Conservation (phyloP, 2,888 invertebrate species). For the Azorinus chamasolen region DNA sequence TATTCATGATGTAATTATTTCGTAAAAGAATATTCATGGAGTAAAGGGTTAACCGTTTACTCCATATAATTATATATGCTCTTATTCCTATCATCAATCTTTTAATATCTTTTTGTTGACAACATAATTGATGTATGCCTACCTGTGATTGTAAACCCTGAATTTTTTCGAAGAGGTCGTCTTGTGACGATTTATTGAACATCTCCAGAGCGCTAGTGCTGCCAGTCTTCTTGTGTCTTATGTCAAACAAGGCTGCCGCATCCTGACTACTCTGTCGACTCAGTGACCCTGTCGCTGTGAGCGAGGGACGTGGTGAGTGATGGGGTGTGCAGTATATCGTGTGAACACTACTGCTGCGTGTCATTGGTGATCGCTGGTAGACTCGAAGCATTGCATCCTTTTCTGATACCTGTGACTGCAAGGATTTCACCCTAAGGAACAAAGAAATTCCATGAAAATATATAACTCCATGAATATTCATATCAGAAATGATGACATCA, state of each 20-base stretch:
- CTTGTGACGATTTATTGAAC: slow-evolving; percentile 65
- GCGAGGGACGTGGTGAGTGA: slow-evolving; percentile 84
- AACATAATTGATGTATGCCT: slow-evolving; percentile 9
- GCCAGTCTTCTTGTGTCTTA: slow-evolving; percentile 79
- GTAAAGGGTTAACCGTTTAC: too few relatives aligned
- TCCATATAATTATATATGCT: too few relatives aligned
- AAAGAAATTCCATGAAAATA: too few relatives aligned
- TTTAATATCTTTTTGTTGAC: too few relatives aligned
- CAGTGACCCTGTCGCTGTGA: slow-evolving; percentile 74
- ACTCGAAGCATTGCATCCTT: slow-evolving; percentile 96
- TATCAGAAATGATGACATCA: slow-evolving; percentile 18
- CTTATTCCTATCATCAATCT: too few relatives aligned
- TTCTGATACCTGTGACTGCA: slow-evolving; percentile 95
- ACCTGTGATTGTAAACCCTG: slow-evolving; percentile 65
- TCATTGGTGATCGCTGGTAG: slow-evolving; percentile 89
- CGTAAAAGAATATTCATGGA: too few relatives aligned
- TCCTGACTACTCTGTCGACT: slow-evolving; percentile 70
- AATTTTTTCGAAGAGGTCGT: slow-evolving; percentile 68
- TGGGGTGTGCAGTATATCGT: slow-evolving; percentile 82
- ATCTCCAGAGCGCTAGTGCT: slow-evolving; percentile 74
- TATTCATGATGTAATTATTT: too few relatives aligned
- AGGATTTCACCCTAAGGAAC: slow-evolving; percentile 90
- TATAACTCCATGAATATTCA: too few relatives aligned
- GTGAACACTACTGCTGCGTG: slow-evolving; percentile 82
- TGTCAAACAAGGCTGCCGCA: slow-evolving; percentile 65